Conservation (phyloP, 2,113 vertebrate species). For the Ciconia boyciana region DNA sequence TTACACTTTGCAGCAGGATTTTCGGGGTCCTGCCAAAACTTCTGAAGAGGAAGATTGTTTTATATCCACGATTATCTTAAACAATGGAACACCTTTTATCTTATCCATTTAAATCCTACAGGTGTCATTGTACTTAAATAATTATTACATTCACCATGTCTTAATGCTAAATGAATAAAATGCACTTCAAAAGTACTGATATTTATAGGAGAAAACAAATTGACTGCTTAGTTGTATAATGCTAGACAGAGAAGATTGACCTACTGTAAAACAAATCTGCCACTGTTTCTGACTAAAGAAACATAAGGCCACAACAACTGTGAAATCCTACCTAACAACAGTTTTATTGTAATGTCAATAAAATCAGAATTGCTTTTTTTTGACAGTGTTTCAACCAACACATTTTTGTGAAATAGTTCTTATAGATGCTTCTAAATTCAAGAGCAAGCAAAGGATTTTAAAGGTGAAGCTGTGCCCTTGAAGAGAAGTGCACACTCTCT, state of each 20-base stretch:
- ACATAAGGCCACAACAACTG: background rate
- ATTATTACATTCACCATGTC: background rate
- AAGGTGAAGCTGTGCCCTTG: constrained; percentile 3
- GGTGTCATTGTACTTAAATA: background rate
- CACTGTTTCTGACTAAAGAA: background rate
- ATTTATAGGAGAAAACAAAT: background rate
- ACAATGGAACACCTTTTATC: background rate
- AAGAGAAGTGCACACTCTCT: background rate
- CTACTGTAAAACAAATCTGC: background rate
- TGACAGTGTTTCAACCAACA: background rate
- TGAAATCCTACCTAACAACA: background rate
- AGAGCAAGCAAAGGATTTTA: background rate
- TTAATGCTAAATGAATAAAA: background rate
- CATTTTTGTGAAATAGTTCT: background rate
- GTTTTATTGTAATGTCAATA: background rate
- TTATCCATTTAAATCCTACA: background rate
- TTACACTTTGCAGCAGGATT: background rate
- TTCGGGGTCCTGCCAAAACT: background rate
- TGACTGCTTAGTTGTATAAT: background rate
- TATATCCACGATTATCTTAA: background rate
- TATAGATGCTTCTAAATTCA: background rate
- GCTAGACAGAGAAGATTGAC: background rate
- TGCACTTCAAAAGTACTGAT: background rate
- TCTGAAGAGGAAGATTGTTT: background rate
- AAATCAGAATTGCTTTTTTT: background rate